Evolutionary conservation across 2,113 vertebrate genomes (phyloP).

Genomic region (Equus quagga): DNA sequence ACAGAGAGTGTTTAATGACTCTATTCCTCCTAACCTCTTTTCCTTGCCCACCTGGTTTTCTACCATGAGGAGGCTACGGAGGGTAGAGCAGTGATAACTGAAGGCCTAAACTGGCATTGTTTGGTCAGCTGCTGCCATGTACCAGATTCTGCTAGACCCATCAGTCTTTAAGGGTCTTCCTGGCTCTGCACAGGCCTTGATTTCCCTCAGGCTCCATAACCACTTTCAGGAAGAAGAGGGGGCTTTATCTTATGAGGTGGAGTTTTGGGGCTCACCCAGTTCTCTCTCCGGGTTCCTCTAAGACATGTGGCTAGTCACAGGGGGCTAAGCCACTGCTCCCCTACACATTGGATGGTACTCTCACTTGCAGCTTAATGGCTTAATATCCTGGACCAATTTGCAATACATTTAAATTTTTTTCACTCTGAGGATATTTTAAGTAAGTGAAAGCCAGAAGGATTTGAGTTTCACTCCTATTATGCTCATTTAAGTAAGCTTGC

Average conservation of each 20-base stretch:
- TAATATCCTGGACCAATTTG: background rate
- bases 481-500: conserved; percentile 1
- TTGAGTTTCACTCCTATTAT: background rate
- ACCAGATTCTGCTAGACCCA: background rate
- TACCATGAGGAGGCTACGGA: background rate
- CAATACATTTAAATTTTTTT: background rate
- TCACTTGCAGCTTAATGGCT: background rate
- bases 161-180: background rate
- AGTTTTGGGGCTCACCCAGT: background rate
- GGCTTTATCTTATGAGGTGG: background rate
- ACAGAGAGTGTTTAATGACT: background rate
- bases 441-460: conserved; percentile 9
- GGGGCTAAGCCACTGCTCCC: background rate
- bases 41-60: background rate
- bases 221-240: background rate
- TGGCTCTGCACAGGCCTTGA: background rate
- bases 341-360: background rate
- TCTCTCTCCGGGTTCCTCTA: background rate
- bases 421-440: background rate
- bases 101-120: background rate
- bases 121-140: background rate
- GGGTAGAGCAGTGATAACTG: background rate
- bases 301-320: background rate
- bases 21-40: background rate
- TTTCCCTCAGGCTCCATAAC: background rate